Evolutionary conservation across 23 tunicate species (phyloP), one percentile per base, ranked within the genome.

Genomic region (Diplosoma virens): DNA sequence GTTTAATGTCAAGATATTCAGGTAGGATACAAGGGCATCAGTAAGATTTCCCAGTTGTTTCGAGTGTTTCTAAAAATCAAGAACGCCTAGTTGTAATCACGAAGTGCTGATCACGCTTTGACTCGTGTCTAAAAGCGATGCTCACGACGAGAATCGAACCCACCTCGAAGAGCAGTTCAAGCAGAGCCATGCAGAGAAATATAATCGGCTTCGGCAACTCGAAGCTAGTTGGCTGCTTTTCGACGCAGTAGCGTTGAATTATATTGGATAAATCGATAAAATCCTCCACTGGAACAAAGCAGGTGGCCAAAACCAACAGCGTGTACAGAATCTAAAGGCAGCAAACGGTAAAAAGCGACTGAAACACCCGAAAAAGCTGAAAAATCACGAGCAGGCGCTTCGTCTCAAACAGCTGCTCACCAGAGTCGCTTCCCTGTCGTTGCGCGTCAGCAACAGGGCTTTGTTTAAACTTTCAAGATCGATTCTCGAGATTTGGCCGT

Each of bases 241-340:
- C 21, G 33, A 46, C 3, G 3, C 59, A 45, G 29, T 1, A 72
- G 7, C 25, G 23, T 6, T 22, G 0, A 2, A 63, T 22, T 24
- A 78, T 20, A 3, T 64, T 21, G 2, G 71, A 25, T 41, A 78
- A 26, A n/a, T n/a, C 4, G 4, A 78, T 11, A 26, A 27, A 64
- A 17, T 78, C 83, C 1, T 47, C 65, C 25, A 78, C 33, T 6
- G 83, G 83, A 14, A 78, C 74, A 27, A 58, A 36, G 14, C 45
- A 20, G 34, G 21, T 26, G 9, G 83, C 73, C 37, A 78, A 28
- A 1, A 46, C n/a, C 61, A 78, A 29, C 6, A 61, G 4, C 11
- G 69, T 61, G 32, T 25, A 45, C 11, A 46, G 34, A n/a, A 29
- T 30, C 83, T 3, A 55, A 17, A 14, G 47, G 47, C 77, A 45